Evolutionary conservation across 2,113 vertebrate genomes (phyloP), one percentile per base, ranked within the genome.

Genomic region (Caloenas nicobarica): DNA sequence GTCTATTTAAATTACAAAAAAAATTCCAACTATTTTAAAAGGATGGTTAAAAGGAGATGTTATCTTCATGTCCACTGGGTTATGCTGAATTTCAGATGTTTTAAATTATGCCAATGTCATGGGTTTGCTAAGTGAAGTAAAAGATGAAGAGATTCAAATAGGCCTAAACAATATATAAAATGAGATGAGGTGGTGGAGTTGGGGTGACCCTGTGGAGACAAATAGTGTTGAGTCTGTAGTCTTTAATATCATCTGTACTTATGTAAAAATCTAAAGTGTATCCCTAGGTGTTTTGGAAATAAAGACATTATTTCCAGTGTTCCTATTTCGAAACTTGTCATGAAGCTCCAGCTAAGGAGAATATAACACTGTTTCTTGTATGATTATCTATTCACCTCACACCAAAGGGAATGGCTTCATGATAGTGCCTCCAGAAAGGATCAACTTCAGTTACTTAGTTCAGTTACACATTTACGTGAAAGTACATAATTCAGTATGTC

Each of bases 281-380:
- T 69, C 53, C 33, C 44, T 62, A 28, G 7, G 36, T 74, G 23
- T 61, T 74, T 85, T 42, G 9, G 28, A 31, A 26, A n/a, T 24
- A 65, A 44, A 46, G 7, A 23, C 1, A 0, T 24, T 44, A 13
- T 44, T 72, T 62, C 33, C 34, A 48, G 16, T 1, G 2, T 22
- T 17, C 7, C 0, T 40, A 4, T 81, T 73, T 86, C 69, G 48
- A n/a, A 48, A 88, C 24, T 5, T 40, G 21, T 16, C 23, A 18
- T 61, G 9, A 60, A 82, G 21, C 17, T 72, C 4, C 17, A 72
- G 48, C n/a, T 56, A 21, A 81, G 48, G 60, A 29, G 51, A 85
- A 40, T 2, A 16, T 1, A 69, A 21, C 13, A 9, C 5, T 11
- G 0, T 13, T 78, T 73, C 19, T 61, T 70, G 33, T 11, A 10